Evolutionary conservation across 2,888 invertebrate species (phyloP).

Genomic region (Drosophila longiperda): DNA sequence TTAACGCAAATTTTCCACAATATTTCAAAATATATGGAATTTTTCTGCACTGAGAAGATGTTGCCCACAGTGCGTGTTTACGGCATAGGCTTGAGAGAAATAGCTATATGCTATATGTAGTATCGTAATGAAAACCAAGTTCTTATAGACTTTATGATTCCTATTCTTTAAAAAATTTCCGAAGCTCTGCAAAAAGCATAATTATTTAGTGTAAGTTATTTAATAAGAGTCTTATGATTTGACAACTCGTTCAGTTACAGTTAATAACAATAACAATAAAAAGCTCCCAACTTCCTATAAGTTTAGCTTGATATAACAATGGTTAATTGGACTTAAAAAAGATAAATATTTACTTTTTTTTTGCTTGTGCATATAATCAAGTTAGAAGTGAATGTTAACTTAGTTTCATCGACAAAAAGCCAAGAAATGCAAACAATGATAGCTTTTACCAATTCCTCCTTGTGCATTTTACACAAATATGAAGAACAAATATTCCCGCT

Average conservation of each 20-base stretch:
- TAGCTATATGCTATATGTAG: constrained; percentile 16
- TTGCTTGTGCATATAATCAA: neutral
- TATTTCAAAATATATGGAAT: neutral
- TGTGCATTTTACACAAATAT: neutral
- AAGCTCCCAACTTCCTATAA: neutral
- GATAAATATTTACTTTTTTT: neutral
- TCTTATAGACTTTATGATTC: neutral
- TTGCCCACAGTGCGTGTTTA: constrained; percentile 51
- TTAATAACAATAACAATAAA: neutral
- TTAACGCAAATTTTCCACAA: neutral
- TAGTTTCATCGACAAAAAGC: neutral
- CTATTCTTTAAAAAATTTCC: neutral
- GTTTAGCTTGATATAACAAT: neutral
- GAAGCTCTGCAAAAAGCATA: neutral
- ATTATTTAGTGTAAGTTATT: neutral
- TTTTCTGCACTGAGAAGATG: neutral
- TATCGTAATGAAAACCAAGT: neutral
- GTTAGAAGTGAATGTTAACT: neutral
- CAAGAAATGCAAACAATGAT: neutral
- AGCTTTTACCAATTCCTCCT: neutral
- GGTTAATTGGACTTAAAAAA: neutral
- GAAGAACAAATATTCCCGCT: constrained; percentile 18
- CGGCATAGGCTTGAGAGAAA: constrained; percentile 32
- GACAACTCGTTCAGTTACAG: neutral
- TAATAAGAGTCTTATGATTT: neutral